Conservation (phyloP, 2,797 vertebrate genomes). For the Melanogrammus aeglefinus region DNA sequence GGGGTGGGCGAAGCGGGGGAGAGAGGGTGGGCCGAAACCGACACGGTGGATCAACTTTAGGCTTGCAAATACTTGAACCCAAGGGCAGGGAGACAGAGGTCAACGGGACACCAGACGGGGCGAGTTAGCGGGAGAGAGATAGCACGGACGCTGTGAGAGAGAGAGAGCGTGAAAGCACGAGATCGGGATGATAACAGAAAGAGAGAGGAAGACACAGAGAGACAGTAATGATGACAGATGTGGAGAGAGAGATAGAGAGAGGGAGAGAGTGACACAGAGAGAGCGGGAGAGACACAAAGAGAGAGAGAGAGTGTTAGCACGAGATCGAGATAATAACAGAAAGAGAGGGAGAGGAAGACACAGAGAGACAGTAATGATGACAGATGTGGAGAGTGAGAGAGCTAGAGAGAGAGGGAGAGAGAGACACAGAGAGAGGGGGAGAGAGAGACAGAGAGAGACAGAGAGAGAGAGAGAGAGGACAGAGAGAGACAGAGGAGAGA, state of each 20-base stretch:
- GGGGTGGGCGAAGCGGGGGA: not conserved
- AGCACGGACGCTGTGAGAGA: not conserved
- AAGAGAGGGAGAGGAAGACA: not conserved
- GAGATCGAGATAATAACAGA: too few relatives aligned
- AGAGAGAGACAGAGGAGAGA: not conserved
- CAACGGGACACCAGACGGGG: conserved; percentile 11
- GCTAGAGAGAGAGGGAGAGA: conserved; percentile 11
- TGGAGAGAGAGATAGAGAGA: not conserved
- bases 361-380: not conserved
- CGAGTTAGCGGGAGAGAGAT: conserved; percentile 10
- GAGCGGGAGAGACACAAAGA: not conserved
- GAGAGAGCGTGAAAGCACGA: not conserved
- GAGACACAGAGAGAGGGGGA: not conserved
- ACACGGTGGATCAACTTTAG: conserved; percentile 41
- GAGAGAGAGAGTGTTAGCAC: not conserved
- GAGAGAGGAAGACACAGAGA: not conserved
- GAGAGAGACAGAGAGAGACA: not conserved
- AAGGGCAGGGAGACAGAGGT: conserved; percentile 7
- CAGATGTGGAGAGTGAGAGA: not conserved
- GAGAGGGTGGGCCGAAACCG: conserved; percentile 17
- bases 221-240: not conserved
- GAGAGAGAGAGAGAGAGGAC: not conserved
- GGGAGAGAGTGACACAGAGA: not conserved
- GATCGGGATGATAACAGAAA: not conserved
- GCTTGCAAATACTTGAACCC: conserved; percentile 23